These are phyloP conservation scores for Lepidostoma basale DNA, from an alignment of 1,140 invertebrate species.

Conservation along the genomic window DNA sequence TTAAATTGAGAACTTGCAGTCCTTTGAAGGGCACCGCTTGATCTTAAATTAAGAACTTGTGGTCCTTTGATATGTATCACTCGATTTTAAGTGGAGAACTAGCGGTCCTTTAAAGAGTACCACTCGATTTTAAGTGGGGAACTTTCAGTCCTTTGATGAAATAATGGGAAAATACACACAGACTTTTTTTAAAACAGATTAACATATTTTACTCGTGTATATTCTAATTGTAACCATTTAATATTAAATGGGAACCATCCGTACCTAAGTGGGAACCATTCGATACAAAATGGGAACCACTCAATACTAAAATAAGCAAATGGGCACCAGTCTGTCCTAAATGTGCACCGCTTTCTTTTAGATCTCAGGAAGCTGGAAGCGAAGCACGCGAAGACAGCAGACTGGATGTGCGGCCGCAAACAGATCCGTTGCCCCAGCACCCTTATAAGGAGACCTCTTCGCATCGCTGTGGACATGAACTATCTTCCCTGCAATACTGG, in stretches of 20 bases:
- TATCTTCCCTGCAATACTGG: not conserved
- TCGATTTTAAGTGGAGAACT: too few species aligned
- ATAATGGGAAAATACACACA: too few species aligned
- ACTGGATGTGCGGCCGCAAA: not conserved
- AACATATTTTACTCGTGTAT: not conserved
- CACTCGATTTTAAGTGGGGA: too few species aligned
- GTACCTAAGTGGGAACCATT: not conserved
- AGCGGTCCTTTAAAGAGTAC: too few species aligned
- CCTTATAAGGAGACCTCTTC: not conserved
- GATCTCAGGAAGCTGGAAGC: not conserved
- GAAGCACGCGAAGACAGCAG: not conserved
- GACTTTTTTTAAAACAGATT: not conserved
- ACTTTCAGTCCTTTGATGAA: too few species aligned
- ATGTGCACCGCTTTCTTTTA: not conserved
- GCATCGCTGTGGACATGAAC: not conserved
- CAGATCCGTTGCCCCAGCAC: not conserved
- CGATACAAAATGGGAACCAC: not conserved
- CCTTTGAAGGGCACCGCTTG: too few species aligned
- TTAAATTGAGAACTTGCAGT: too few species aligned
- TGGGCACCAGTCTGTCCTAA: not conserved
- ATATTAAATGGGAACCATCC: not conserved
- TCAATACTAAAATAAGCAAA: not conserved
- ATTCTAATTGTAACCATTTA: not conserved
- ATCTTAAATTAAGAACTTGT: too few species aligned
- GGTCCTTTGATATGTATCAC: too few species aligned